A percentile compares a stretch with the other conserved stretches of the same genome.
Evolutionary conservation across 2,797 vertebrate species (phyloP).

Genomic region (Morus bassanus): DNA sequence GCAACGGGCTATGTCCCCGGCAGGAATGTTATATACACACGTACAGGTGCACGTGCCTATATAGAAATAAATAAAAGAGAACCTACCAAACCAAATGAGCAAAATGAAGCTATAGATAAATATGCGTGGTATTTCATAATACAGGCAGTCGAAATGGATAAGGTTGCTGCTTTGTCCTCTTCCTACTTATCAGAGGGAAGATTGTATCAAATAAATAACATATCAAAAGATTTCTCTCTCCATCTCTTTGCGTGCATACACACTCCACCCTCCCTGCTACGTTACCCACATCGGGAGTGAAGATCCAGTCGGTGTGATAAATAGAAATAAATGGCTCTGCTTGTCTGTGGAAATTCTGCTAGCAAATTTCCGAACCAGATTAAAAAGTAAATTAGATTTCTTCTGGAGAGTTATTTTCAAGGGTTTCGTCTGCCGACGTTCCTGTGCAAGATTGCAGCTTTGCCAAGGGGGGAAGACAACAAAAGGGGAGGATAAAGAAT

Average conservation of each 20-base stretch:
- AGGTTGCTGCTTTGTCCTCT: conserved; percentile 64
- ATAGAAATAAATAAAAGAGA: neutral
- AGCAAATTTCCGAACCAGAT: conserved; percentile 79
- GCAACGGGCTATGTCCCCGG: neutral
- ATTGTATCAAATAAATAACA: conserved; percentile 74
- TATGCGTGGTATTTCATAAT: neutral
- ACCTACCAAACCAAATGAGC: neutral
- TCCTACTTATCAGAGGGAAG: conserved; percentile 56
- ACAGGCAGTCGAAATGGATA: neutral
- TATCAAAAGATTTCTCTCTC: conserved; percentile 54
- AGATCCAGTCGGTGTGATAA: conserved; percentile 54
- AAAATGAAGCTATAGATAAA: neutral
- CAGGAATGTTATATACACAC: accelerated
- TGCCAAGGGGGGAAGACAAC: conserved; percentile 65
- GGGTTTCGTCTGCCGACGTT: conserved; percentile 72
- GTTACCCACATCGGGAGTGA: conserved; percentile 10
- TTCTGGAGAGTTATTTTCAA: conserved; percentile 76
- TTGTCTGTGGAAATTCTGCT: conserved; percentile 65
- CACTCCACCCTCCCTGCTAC: neutral
- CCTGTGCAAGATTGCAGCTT: conserved; percentile 67
- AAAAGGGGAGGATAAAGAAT: conserved; percentile 66
- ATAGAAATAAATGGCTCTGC: conserved; percentile 64
- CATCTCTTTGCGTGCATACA: accelerated
- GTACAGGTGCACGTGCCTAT: accelerated
- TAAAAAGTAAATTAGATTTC: conserved; percentile 82